phyloP scores from a whole-genome alignment of 1,140 invertebrate species.

The Pentalonia nigronervosa region DNA sequence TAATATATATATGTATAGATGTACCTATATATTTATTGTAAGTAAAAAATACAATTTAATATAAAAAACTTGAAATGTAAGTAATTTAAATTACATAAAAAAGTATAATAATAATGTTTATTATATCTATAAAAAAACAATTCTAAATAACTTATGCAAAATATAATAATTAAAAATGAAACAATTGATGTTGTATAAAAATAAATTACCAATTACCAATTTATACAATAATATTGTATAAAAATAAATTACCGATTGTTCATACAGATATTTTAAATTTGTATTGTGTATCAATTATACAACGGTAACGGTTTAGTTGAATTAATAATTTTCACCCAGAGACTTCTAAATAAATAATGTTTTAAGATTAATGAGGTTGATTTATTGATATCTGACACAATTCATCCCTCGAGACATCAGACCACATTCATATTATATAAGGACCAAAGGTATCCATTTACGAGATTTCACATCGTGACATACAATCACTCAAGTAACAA shows the following conservation, averaged over 20 bases:
- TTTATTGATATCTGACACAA: conserved; percentile 29
- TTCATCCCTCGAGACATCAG: neutral
- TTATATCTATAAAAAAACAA: too few relatives aligned
- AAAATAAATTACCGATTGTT: neutral
- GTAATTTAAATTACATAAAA: too few relatives aligned
- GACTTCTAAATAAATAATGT: conserved; percentile 6
- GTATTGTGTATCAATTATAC: neutral
- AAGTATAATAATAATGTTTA: too few relatives aligned
- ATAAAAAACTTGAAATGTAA: too few relatives aligned
- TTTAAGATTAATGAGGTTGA: conserved; percentile 26
- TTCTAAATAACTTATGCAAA: too few relatives aligned
- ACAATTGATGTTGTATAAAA: neutral
- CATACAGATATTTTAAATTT: neutral
- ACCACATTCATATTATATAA: neutral
- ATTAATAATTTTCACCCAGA: neutral
- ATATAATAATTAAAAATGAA: neutral
- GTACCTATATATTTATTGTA: neutral
- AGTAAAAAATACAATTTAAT: too few relatives aligned
- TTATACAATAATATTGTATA: too few relatives aligned
- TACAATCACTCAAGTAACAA: conserved; percentile 17
- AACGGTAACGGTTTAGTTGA: neutral
- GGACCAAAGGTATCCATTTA: conserved; percentile 20
- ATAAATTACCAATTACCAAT: too few relatives aligned
- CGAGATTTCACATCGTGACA: neutral
- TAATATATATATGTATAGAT: neutral